Base-by-base conservation (phyloP, 2,888 invertebrate species). In the Drosophila fulvimacula region DNA sequence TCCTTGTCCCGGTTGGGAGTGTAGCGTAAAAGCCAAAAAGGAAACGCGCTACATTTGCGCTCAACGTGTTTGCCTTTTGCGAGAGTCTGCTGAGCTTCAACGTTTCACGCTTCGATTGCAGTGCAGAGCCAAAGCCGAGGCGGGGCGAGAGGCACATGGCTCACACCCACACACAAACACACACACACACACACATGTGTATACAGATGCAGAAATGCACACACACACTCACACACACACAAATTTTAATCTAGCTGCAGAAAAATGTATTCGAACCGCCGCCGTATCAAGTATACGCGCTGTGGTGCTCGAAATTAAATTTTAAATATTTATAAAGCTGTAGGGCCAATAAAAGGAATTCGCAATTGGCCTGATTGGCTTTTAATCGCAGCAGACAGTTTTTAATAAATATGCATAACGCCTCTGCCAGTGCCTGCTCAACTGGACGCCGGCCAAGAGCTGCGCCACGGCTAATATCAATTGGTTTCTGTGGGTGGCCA, bases 391-490 rank as follows among this genome's bases (percentile, higher is more conserved):
- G 81, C 85, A 86, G 88, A 87, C 88, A 85, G 81, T 85, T 86
- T 86, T 87, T 82, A 87, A 85, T 86, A 86, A 86, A 86, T 86
- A 86, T 86, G 88, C 88, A 86, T 87, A 85, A 81, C 81, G 76
- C 62, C 48, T 30, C 48, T 60, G 64, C 67, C 30, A 46, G 52
- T 21, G 32, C 36, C 56, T 42, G 32, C 24, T n/a, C 39, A 67
- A 30, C 64, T 62, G 75, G 64, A 55, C 55, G 57, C 65, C 21
- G 34, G 53, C 61, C 67, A 34, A 39, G 42, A 41, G 52, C 63
- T 49, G 39, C 17, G 41, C 17, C 46, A 17, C 65, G 39, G 73
- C 76, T 76, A 76, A 76, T 65, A 76, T 72, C 65, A 76, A 72
- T 65, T 48, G 48, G 38, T 38, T 52, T 15, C 49, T 52, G 73